Evolutionary conservation across 2,797 vertebrate species (phyloP).

Genomic region (Trichosurus vulpecula): DNA sequence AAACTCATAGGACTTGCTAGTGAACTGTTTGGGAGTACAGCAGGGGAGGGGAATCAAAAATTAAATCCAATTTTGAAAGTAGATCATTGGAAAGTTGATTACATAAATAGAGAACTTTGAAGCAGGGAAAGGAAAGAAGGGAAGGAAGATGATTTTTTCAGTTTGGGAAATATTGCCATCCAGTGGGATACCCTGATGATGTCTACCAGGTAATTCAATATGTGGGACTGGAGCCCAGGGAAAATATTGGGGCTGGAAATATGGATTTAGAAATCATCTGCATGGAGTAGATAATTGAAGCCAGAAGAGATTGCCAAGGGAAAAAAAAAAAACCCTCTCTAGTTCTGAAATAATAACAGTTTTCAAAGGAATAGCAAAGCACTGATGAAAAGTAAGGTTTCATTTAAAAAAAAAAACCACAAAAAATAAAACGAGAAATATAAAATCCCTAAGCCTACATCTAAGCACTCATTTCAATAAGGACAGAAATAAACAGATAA

Average conservation of each 20-base stretch:
- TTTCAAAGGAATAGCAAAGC: slow-evolving; percentile 15
- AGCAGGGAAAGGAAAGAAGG: background rate
- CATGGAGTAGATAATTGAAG: background rate
- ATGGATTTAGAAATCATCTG: background rate
- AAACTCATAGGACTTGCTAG: background rate
- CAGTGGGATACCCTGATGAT: background rate
- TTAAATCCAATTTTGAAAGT: background rate
- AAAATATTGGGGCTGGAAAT: background rate
- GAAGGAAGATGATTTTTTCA: background rate
- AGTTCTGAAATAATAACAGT: background rate
- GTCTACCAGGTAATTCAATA: background rate
- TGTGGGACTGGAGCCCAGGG: background rate
- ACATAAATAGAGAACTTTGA: background rate
- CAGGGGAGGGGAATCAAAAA: background rate
- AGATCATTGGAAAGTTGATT: background rate
- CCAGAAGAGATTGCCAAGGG: background rate
- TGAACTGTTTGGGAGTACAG: background rate
- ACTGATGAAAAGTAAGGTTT: slow-evolving; percentile 18
- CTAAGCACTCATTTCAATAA: slow-evolving; percentile 40
- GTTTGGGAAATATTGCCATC: background rate
- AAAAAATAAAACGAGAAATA: background rate
- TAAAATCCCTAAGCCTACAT: background rate
- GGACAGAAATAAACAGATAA: slow-evolving; percentile 42
- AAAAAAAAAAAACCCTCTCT: background rate
- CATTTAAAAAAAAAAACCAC: background rate